Conservation (phyloP, 2,113 vertebrate species). For the Gymnobelideus leadbeateri region DNA sequence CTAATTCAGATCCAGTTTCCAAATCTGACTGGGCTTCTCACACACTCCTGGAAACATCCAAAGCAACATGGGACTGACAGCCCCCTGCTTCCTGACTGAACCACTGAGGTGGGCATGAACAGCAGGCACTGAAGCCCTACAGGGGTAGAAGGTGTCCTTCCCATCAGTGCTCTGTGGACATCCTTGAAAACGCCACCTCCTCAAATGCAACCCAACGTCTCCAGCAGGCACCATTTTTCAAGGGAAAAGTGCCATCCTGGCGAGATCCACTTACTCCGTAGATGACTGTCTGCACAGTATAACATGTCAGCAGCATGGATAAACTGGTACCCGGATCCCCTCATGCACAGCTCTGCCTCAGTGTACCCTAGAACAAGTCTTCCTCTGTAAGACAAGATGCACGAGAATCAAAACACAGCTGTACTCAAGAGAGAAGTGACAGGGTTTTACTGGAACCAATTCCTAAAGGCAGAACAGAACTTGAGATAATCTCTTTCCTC, state of each 20-base stretch:
- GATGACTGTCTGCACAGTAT: constrained; percentile 90
- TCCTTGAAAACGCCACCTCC: neutral
- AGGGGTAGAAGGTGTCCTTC: neutral
- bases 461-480: neutral
- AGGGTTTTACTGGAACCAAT: neutral
- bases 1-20: neutral
- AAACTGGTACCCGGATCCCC: constrained; percentile 92
- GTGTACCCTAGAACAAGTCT: constrained; percentile 90
- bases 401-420: neutral
- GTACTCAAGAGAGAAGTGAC: neutral
- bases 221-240: neutral
- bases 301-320: constrained; percentile 93
- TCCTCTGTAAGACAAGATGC: constrained; percentile 84
- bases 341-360: constrained; percentile 88
- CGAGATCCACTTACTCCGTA: constrained; percentile 87
- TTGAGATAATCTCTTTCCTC: neutral
- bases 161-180: too few species aligned
- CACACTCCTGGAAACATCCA: neutral
- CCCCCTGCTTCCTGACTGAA: too few species aligned
- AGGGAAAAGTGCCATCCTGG: neutral
- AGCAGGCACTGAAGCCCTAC: too few species aligned
- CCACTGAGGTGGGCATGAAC: neutral
- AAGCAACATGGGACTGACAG: too few species aligned
- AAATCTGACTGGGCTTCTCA: neutral
- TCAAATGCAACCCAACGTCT: neutral